phyloP scores from a whole-genome alignment of 2,797 vertebrate genomes.

The Eupleurogrammus muticus region DNA sequence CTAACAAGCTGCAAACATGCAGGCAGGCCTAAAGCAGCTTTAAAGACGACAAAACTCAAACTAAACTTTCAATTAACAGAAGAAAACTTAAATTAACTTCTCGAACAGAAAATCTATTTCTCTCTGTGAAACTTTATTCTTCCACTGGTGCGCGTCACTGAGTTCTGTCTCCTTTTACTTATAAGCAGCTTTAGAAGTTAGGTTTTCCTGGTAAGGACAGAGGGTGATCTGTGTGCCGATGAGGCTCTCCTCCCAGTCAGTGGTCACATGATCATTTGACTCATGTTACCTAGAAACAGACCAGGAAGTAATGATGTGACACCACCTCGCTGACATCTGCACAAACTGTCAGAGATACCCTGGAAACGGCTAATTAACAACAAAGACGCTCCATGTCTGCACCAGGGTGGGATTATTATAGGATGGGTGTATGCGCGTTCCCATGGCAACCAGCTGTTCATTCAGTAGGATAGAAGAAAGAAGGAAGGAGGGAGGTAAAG shows the following conservation, averaged over 20 bases:
- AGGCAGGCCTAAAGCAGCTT: too few species aligned
- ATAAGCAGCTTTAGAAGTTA: not conserved
- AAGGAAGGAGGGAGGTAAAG: too few species aligned
- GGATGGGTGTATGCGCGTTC: too few species aligned
- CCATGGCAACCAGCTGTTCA: too few species aligned
- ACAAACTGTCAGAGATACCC: not conserved
- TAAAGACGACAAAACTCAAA: too few species aligned
- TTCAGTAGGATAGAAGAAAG: too few species aligned
- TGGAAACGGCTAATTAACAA: conserved; percentile 10
- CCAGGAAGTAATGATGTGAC: not conserved
- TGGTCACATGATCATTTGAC: not conserved
- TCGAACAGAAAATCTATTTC: not conserved
- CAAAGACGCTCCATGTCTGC: not conserved
- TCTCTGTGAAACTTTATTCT: not conserved
- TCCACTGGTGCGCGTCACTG: not conserved
- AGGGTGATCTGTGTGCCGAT: too few species aligned
- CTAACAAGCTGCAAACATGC: too few species aligned
- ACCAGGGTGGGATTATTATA: too few species aligned
- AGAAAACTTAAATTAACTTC: not conserved
- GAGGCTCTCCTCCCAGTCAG: not conserved
- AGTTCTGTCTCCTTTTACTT: not conserved
- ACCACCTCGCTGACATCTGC: not conserved
- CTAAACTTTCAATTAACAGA: not conserved
- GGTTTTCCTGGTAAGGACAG: too few species aligned
- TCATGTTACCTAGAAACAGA: not conserved